Percentiles rank a stretch among this genome's conserved stretches.
These are phyloP conservation scores for Huso huso DNA, from an alignment of 2,797 vertebrate species.

Conservation along the genomic window DNA sequence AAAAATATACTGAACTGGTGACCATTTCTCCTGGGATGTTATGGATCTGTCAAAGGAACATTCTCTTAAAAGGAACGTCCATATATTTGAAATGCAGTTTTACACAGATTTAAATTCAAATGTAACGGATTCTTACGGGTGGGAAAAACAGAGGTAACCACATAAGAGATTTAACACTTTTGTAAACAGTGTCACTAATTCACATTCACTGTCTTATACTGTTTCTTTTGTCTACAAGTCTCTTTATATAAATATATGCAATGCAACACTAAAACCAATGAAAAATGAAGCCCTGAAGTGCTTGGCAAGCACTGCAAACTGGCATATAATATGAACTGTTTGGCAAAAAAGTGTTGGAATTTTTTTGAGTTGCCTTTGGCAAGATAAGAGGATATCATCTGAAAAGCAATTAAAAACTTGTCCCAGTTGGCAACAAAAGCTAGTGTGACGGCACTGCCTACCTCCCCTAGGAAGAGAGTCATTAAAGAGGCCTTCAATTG, in stretches of 20 bases:
- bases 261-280: constrained; percentile 30
- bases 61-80: too few relatives aligned
- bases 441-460: constrained; percentile 35
- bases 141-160: constrained; percentile 20
- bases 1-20: too few relatives aligned
- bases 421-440: constrained; percentile 25
- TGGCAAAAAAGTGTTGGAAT: constrained; percentile 33
- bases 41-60: too few relatives aligned
- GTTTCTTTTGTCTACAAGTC: constrained; percentile 43
- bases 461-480: constrained; percentile 92
- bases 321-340: constrained; percentile 25
- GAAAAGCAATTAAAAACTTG: constrained; percentile 28
- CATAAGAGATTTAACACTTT: constrained; percentile 28
- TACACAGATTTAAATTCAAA: too few relatives aligned
- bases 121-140: too few relatives aligned
- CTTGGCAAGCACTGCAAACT: constrained; percentile 29
- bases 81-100: too few relatives aligned
- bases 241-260: constrained; percentile 36
- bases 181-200: constrained; percentile 40
- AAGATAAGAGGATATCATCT: constrained; percentile 19
- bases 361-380: constrained; percentile 24
- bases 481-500: constrained; percentile 91
- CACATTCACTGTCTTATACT: constrained; percentile 34
- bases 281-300: constrained; percentile 28
- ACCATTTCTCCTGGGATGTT: too few relatives aligned